Base-by-base conservation (phyloP, 2,113 vertebrate species). In the Amblyopsis rosae region DNA sequence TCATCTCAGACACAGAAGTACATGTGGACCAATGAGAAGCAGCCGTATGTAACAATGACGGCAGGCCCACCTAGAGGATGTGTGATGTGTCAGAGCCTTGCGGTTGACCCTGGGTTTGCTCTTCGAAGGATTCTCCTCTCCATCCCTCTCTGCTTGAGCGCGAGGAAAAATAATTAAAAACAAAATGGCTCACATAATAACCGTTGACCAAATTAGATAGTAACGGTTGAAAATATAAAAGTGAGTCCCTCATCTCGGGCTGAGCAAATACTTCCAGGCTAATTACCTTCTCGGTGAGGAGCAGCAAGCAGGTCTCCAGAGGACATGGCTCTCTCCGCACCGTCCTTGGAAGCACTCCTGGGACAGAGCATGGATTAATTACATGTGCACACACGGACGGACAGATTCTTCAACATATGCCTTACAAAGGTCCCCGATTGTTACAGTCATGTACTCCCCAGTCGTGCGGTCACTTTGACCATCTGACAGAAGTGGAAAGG, bases 261-360 rank as follows among this genome's bases (percentile, higher is more conserved):
- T 8, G 45, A 6, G 13, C 5, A 9, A 48, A 19, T 17, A 41
- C 19, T n/a, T 12, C 51, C 57, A 58, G 66, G 65, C 19, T 67
- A 84, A 80, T 89, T 75, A 91, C 89, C 86, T 69, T 91, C 89
- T 84, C 70, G 88, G 75, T 81, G 81, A 78, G 81, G n/a, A 56
- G 83, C 72, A 71, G 82, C 67, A 57, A 80, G 69, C 73, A 87
- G 88, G 41, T 88, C 88, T 76, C 79, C 86, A n/a, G 87, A 76
- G 72, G 80, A 55, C n/a, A 26, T 50, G n/a, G 63, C 83, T 68
- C 74, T 84, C 56, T 87, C 85, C 3, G 74, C 12, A 78, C 85
- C 83, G 81, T 91, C 89, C 70, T 84, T 89, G 76, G 87, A 88
- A 12, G 62, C 72, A 65, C 86, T 87, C 72, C 88, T 89, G 81